Conservation (phyloP, 2,888 invertebrate species). For the Caradrina clavipalpis region DNA sequence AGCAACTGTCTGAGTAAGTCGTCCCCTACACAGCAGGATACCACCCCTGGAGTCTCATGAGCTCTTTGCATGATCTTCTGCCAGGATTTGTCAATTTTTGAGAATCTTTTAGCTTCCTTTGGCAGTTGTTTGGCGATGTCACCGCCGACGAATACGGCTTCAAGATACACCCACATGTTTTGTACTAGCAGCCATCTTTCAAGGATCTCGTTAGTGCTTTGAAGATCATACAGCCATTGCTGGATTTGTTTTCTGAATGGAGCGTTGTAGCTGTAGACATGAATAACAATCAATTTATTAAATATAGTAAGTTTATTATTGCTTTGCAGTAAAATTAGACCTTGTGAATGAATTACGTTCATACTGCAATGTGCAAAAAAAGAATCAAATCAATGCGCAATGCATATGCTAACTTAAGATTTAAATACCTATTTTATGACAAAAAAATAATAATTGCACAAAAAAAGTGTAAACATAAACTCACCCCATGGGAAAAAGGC, state of each 20-base stretch:
- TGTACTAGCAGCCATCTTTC: constrained; percentile 99
- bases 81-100: constrained; percentile 99
- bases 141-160: constrained; percentile 99
- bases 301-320: background rate
- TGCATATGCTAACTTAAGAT: too few species aligned
- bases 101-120: constrained; percentile 98
- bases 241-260: constrained; percentile 99
- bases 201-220: constrained; percentile 98
- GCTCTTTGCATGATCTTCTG: constrained; percentile 99
- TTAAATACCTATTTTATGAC: too few species aligned
- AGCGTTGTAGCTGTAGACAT: constrained; percentile 95
- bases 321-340: background rate
- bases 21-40: constrained; percentile 98
- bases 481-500: too few species aligned
- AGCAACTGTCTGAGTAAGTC: constrained; percentile 97
- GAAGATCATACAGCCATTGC: constrained; percentile 98
- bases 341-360: background rate
- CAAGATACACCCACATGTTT: constrained; percentile 99
- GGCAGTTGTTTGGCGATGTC: constrained; percentile 99
- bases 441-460: too few species aligned
- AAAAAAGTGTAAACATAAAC: too few species aligned
- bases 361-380: background rate
- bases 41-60: constrained; percentile 98
- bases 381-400: background rate
- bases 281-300: background rate